Base-by-base conservation (phyloP, 2,888 invertebrate species). In the Apotomis betuletana region DNA sequence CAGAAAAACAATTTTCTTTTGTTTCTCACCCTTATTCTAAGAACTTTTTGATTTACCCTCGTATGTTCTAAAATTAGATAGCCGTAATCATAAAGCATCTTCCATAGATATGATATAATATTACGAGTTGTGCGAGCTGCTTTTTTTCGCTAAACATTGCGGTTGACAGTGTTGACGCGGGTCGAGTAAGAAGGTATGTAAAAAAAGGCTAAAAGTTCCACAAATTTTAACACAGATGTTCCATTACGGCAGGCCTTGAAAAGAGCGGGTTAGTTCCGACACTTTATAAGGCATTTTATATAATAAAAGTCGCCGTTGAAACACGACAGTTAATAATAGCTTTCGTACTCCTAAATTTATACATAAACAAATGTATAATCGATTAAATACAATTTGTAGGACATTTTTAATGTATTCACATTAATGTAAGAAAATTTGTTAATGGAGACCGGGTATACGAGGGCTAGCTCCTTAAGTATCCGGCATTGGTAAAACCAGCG, bases 221-320 rank as follows among this genome's bases (percentile, higher is more conserved):
- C 59, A 63, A 51, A 71, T 68, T 74, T 74, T 67, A 68, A 74
- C 70, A 70, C 70, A 70, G 70, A 67, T 74, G 64, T 74, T 74
- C 70, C 70, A 74, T 74, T 74, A 70, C 63, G 49, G 13, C 63
- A 54, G 58, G 65, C 52, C 15, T 60, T 60, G 60, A 12, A 60
- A 51, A 67, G 49, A 58, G 9, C 8, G 41, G 52, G 52, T 60
- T 60, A 67, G 13, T 41, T 46, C 49, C 10, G 49, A 49, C 49
- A 49, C 49, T 49, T 49, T 49, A 49, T 49, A 49, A 3, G 9
- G 49, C 49, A 6, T 49, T 44, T 44, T 49, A 12, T 49, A 10
- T 49, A 9, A 3, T 49, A 49, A 49, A 49, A 49, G 9, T 49
- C 49, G 44, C 49, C 49, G 41, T 9, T 10, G 49, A 49, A 9